These are phyloP conservation scores for Sceloporus undulatus DNA, from an alignment of 2,113 vertebrate genomes.

Conservation along the genomic window DNA sequence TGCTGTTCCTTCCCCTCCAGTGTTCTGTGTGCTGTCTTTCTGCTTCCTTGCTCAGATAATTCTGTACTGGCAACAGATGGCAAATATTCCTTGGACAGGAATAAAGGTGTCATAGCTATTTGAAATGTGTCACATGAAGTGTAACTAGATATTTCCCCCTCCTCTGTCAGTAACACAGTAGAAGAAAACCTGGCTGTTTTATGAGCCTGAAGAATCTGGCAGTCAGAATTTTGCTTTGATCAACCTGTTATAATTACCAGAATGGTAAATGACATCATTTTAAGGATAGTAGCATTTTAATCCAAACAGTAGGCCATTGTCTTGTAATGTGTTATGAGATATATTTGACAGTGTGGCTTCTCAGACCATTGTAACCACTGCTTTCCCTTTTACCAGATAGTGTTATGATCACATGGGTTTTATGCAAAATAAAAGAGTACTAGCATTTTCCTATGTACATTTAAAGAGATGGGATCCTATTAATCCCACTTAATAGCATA, in stretches of 20 bases:
- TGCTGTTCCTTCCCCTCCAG: neutral
- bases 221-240: neutral
- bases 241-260: neutral
- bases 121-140: conserved; percentile 13
- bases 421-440: neutral
- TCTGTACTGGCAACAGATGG: conserved; percentile 17
- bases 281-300: neutral
- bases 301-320: neutral
- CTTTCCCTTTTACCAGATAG: neutral
- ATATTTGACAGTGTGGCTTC: neutral
- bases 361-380: neutral
- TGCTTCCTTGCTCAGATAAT: conserved; percentile 16
- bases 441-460: neutral
- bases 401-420: neutral
- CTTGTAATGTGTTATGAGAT: neutral
- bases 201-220: neutral
- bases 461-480: neutral
- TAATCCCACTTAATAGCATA: neutral
- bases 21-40: conserved; percentile 3
- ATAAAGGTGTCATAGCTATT: neutral
- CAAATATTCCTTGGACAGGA: conserved; percentile 28
- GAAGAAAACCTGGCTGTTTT: neutral
- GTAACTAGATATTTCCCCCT: neutral
- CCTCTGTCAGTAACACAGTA: neutral
- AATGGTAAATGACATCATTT: neutral